A percentile compares a stretch with the other conserved stretches of the same genome.
Conservation (phyloP, 2,888 invertebrate genomes). For the Apamea anceps region DNA sequence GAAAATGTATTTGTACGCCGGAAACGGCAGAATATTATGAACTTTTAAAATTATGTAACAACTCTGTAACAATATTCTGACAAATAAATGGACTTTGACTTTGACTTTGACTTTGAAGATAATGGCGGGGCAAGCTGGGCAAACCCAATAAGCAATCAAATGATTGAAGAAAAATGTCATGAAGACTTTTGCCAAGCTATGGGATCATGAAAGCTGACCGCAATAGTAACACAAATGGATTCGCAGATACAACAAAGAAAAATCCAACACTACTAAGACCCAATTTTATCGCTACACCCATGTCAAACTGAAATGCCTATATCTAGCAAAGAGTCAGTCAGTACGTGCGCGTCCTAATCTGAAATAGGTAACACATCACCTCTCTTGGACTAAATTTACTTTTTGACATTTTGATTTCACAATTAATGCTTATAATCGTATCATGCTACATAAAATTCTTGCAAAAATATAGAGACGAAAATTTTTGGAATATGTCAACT, state of each 20-base stretch:
- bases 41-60: no score
- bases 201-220: background rate
- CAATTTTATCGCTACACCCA: conserved; percentile 9
- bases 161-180: background rate
- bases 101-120: no score
- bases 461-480: background rate
- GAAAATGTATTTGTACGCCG: no score
- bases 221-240: background rate
- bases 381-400: conserved; percentile 6
- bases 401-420: background rate
- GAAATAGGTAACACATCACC: conserved; percentile 2
- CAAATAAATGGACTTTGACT: no score
- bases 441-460: background rate
- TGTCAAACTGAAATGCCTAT: conserved; percentile 20
- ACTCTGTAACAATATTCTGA: no score
- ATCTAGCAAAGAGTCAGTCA: conserved; percentile 8
- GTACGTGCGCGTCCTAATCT: conserved; percentile 2
- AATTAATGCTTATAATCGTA: no score
- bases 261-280: background rate
- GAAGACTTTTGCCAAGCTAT: no score
- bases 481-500: background rate
- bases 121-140: background rate
- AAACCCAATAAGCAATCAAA: background rate
- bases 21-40: no score
- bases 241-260: background rate